Conservation (phyloP, 1,140 invertebrate genomes). For the Papilio dardanus region DNA sequence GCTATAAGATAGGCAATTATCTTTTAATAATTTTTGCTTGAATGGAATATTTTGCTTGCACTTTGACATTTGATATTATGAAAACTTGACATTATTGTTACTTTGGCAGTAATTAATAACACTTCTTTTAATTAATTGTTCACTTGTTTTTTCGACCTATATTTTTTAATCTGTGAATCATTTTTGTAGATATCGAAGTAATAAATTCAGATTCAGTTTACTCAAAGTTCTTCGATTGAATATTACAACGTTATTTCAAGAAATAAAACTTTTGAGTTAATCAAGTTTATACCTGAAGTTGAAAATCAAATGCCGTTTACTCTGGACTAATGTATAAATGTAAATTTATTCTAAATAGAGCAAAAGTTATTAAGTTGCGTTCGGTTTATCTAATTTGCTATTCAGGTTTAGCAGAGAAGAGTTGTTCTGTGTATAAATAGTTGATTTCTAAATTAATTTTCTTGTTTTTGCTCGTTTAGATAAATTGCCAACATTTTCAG, state of each 20-base stretch:
- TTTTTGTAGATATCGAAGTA: background rate
- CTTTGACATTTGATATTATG: too few relatives aligned
- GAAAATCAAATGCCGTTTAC: background rate
- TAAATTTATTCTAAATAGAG: slow-evolving; percentile 11
- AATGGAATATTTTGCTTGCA: too few relatives aligned
- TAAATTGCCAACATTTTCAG: background rate
- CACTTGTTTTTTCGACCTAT: too few relatives aligned
- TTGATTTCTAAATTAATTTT: background rate
- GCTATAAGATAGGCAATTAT: too few relatives aligned
- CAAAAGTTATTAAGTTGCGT: slow-evolving; percentile 10
- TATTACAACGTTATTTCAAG: background rate
- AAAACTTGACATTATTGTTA: too few relatives aligned
- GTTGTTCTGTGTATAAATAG: background rate
- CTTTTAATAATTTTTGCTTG: too few relatives aligned
- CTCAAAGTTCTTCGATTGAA: background rate
- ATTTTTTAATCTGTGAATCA: background rate
- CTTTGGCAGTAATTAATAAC: too few relatives aligned
- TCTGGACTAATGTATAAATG: slow-evolving; percentile 1
- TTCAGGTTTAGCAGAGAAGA: background rate
- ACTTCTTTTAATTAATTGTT: too few relatives aligned
- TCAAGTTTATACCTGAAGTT: background rate
- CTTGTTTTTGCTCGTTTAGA: slow-evolving; percentile 2
- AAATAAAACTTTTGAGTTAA: slow-evolving; percentile 17
- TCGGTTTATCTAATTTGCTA: background rate
- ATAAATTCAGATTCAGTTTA: background rate